Conservation (phyloP, 2,113 vertebrate genomes). For the Pipra filicauda region DNA sequence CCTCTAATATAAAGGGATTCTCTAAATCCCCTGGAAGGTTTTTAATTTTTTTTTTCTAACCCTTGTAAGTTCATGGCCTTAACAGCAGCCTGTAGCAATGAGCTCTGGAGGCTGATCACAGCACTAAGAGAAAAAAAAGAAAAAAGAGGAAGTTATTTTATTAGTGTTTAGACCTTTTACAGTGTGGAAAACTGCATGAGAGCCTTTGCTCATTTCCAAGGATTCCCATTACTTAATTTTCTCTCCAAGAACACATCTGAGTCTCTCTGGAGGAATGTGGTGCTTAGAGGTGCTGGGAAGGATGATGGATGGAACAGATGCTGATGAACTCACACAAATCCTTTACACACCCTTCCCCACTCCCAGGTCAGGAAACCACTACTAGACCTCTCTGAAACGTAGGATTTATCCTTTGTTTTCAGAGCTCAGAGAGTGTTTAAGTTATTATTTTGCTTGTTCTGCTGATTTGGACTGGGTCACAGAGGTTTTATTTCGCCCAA, state of each 20-base stretch:
- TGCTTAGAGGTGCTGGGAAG: neutral
- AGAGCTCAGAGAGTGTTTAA: neutral
- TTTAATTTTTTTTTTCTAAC: neutral
- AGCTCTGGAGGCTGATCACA: neutral
- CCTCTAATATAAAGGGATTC: constrained; percentile 22
- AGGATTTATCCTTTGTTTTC: neutral
- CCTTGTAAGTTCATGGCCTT: constrained; percentile 18
- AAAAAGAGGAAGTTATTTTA: neutral
- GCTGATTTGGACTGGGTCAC: neutral
- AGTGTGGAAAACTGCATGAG: neutral
- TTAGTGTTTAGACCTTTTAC: neutral
- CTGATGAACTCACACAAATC: neutral
- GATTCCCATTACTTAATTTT: neutral
- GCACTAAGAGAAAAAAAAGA: neutral
- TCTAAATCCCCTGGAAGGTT: neutral
- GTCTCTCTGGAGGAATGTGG: neutral
- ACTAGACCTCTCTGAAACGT: neutral
- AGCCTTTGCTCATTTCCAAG: constrained; percentile 8
- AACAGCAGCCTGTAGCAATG: neutral
- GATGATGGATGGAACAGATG: neutral
- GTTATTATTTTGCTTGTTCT: neutral
- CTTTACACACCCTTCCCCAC: neutral
- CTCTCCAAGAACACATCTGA: neutral
- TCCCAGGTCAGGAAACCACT: neutral
- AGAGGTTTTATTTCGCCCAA: neutral